Conservation (phyloP, 2,797 vertebrate species). For the Sphenodon punctatus region DNA sequence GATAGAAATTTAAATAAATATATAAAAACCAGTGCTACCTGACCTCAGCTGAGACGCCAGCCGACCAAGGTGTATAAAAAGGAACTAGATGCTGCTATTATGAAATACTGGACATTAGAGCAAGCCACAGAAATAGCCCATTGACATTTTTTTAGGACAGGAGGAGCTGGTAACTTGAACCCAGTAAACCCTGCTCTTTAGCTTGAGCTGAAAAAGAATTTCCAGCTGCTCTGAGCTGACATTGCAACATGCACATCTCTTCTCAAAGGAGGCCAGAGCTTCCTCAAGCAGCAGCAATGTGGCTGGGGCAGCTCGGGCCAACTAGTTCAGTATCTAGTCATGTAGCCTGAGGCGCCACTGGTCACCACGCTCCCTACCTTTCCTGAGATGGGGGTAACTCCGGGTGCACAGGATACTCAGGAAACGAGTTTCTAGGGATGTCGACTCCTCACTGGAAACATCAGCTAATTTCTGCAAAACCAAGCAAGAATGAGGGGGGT, state of each 20-base stretch:
- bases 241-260: not conserved
- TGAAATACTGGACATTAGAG: not conserved
- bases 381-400: conserved; percentile 92
- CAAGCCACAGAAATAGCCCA: not conserved
- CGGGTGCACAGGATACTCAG: conserved; percentile 94
- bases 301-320: not conserved
- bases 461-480: conserved; percentile 87
- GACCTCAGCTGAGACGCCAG: too few relatives aligned
- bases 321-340: not conserved
- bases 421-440: conserved; percentile 91
- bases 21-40: too few relatives aligned
- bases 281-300: not conserved
- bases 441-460: conserved; percentile 85
- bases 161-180: not conserved
- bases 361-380: conserved; percentile 76
- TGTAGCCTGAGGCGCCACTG: not conserved
- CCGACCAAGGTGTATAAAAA: too few relatives aligned
- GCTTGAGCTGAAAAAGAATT: not conserved
- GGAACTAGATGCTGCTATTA: not conserved
- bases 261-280: not conserved
- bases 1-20: too few relatives aligned
- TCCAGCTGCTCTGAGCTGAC: not conserved
- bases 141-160: not conserved
- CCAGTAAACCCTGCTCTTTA: not conserved
- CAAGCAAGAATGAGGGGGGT: not conserved